These are phyloP conservation scores for Zapornia atra DNA, from an alignment of 2,113 vertebrate genomes.

Conservation along the genomic window DNA sequence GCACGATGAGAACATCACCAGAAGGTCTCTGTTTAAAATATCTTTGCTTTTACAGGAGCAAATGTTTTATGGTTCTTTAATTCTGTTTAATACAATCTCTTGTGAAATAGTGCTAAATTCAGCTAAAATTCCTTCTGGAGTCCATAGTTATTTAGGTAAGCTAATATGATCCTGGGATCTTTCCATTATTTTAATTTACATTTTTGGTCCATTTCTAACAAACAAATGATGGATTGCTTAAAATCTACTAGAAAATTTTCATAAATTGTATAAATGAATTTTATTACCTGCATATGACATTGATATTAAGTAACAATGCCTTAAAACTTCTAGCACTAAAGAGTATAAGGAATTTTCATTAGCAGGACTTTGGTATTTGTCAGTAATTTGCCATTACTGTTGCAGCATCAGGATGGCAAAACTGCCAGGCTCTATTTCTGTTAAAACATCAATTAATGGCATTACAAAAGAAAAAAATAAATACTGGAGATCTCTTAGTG, in stretches of 20 bases:
- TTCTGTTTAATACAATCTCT: not conserved
- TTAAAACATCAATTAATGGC: not conserved
- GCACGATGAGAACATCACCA: rapidly evolving
- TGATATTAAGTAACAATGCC: not conserved
- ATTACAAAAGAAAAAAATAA: not conserved
- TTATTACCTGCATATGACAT: not conserved
- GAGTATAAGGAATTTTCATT: not conserved
- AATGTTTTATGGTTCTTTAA: not conserved
- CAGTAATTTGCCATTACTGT: not conserved
- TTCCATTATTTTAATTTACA: not conserved
- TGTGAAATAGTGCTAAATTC: not conserved
- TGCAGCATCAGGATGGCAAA: not conserved
- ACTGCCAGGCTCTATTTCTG: not conserved
- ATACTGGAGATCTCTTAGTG: not conserved
- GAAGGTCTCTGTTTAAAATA: not conserved
- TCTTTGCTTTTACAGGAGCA: not conserved
- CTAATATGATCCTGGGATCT: not conserved
- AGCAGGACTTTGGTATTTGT: not conserved
- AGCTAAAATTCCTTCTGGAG: not conserved
- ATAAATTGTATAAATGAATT: not conserved
- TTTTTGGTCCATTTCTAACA: not conserved
- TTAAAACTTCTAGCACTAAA: not conserved
- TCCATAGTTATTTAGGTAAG: not conserved
- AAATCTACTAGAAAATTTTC: not conserved
- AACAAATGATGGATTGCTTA: not conserved